Conservation (phyloP, 2,797 vertebrate genomes). For the Esox lucius region DNA sequence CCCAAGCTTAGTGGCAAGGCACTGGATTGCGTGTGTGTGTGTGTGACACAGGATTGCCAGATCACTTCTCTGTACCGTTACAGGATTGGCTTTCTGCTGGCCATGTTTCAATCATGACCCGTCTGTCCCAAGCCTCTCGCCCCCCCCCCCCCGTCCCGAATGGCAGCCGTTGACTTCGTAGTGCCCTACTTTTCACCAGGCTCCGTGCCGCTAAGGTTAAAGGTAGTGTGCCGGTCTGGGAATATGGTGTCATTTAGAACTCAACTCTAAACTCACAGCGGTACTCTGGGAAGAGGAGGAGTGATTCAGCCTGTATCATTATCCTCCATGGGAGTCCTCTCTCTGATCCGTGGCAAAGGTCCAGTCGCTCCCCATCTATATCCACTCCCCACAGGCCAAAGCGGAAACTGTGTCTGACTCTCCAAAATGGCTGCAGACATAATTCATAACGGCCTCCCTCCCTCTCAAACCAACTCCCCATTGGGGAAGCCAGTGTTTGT, state of each 20-base stretch:
- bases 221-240: no score
- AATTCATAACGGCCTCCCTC: conserved; percentile 43
- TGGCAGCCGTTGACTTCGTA: no score
- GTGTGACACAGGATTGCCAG: conserved; percentile 64
- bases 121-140: no score
- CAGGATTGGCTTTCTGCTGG: conserved; percentile 52
- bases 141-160: no score
- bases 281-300: not conserved
- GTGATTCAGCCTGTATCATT: conserved; percentile 16
- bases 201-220: no score
- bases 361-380: conserved; percentile 19
- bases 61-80: conserved; percentile 55
- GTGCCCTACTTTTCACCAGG: no score
- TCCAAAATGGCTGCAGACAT: conserved; percentile 47
- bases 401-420: conserved; percentile 17
- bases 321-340: conserved; percentile 44
- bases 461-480: conserved; percentile 34
- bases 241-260: no score
- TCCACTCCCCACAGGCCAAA: conserved; percentile 40
- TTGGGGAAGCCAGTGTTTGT: conserved; percentile 55
- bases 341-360: conserved; percentile 34
- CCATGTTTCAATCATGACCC: conserved; percentile 7
- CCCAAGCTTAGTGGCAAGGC: conserved; percentile 53
- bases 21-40: no score
- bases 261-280: no score